Percentiles rank a stretch among this genome's conserved stretches.
Conservation (phyloP, 1,140 invertebrate species). For the Wasmannia auropunctata region DNA sequence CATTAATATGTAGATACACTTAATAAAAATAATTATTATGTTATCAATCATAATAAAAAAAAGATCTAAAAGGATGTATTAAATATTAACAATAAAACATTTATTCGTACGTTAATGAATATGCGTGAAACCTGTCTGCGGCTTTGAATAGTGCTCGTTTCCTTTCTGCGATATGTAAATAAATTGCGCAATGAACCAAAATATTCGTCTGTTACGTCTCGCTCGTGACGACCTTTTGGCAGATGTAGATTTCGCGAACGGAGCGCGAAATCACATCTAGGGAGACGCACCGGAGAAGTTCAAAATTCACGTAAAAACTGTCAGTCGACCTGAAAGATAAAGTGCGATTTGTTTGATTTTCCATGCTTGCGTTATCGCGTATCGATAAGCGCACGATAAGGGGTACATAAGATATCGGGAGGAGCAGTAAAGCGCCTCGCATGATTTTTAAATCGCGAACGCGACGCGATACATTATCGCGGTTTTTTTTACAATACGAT, state of each 20-base stretch:
- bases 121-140: too few species aligned
- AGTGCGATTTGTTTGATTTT: slow-evolving; percentile 41
- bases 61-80: too few species aligned
- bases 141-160: not conserved
- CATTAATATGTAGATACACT: not conserved
- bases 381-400: slow-evolving; percentile 61
- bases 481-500: not conserved
- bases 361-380: slow-evolving; percentile 47
- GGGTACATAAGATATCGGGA: slow-evolving; percentile 5
- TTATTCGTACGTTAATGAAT: not conserved
- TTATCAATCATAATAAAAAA: not conserved
- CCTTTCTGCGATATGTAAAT: slow-evolving; percentile 2
- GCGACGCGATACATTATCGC: slow-evolving; percentile 30
- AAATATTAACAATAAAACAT: not conserved
- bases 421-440: not conserved
- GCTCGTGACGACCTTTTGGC: not conserved
- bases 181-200: slow-evolving; percentile 9
- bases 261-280: not conserved
- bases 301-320: slow-evolving; percentile 26
- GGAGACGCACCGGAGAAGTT: not conserved
- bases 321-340: slow-evolving; percentile 14
- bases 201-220: slow-evolving; percentile 11
- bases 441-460: slow-evolving; percentile 19
- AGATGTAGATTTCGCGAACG: not conserved
- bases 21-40: not conserved